A percentile compares a stretch with the other conserved stretches of the same genome.
Evolutionary conservation across 2,888 invertebrate genomes (phyloP).

Genomic region (Diploptera punctata): DNA sequence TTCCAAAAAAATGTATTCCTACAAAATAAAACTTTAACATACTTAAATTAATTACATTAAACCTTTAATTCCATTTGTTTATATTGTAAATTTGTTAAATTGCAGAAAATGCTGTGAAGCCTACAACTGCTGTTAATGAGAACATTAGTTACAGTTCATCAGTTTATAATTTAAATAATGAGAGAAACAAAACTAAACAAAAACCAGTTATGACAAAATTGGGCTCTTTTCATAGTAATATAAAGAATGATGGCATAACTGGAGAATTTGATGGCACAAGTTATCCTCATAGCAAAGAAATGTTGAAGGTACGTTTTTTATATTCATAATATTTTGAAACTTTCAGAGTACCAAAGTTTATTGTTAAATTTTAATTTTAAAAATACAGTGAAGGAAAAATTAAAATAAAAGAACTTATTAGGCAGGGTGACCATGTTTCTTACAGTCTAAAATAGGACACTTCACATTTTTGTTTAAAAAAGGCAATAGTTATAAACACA

Average conservation of each 20-base stretch:
- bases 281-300: conserved; percentile 72
- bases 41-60: background rate
- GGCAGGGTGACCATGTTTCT: too few species aligned
- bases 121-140: background rate
- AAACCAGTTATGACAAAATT: conserved; percentile 43
- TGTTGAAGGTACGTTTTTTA: conserved; percentile 61
- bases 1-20: background rate
- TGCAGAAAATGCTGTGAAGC: background rate
- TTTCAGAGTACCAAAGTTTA: background rate
- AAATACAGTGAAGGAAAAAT: too few species aligned
- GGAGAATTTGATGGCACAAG: conserved; percentile 76
- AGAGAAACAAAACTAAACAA: background rate
- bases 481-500: too few species aligned
- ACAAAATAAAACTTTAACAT: background rate
- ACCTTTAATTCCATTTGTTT: background rate
- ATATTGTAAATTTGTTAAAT: background rate
- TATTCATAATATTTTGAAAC: conserved; percentile 42
- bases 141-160: background rate
- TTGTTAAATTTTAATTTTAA: too few species aligned
- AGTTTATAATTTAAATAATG: background rate
- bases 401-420: too few species aligned
- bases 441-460: too few species aligned
- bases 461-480: too few species aligned
- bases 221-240: conserved; percentile 65
- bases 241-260: conserved; percentile 72